These are phyloP conservation scores for Rhagoletis zephyria DNA, from an alignment of 1,140 invertebrate genomes.

Conservation along the genomic window DNA sequence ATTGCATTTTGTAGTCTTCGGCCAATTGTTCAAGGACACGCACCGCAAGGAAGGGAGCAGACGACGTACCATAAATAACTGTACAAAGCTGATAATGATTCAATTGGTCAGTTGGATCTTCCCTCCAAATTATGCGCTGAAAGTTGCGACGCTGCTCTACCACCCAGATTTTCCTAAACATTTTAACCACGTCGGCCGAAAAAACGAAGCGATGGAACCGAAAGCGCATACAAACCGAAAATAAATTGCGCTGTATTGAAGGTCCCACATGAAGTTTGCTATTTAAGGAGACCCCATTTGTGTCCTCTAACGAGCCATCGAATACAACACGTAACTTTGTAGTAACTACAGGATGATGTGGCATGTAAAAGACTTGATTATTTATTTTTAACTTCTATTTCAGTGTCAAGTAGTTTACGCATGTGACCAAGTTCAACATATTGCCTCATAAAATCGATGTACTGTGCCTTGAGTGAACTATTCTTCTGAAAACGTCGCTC, in stretches of 20 bases:
- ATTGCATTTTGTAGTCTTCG: no score
- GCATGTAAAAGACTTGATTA: conserved; percentile 46
- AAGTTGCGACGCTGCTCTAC: conserved; percentile 56
- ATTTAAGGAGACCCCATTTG: conserved; percentile 61
- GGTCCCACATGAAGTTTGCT: conserved; percentile 64
- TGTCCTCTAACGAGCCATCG: conserved; percentile 47
- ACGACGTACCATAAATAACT: conserved; percentile 66
- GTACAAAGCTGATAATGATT: conserved; percentile 63
- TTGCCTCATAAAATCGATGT: conserved; percentile 63
- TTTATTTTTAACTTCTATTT: neutral
- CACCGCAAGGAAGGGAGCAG: no score
- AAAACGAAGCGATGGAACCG: conserved; percentile 61
- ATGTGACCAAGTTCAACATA: conserved; percentile 67
- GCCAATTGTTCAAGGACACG: no score
- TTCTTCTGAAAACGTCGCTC: conserved; percentile 28
- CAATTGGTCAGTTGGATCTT: conserved; percentile 60
- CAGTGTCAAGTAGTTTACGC: conserved; percentile 55
- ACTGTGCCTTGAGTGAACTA: neutral
- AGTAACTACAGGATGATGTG: conserved; percentile 60
- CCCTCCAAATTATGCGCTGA: conserved; percentile 72
- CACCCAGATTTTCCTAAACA: conserved; percentile 65
- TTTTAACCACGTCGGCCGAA: conserved; percentile 64
- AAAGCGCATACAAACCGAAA: conserved; percentile 63
- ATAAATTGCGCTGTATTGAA: conserved; percentile 67
- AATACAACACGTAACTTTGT: conserved; percentile 56